These are phyloP conservation scores for Pocillopora verrucosa DNA, from an alignment of 64 coral and sea anemone genomes.

Conservation along the genomic window DNA sequence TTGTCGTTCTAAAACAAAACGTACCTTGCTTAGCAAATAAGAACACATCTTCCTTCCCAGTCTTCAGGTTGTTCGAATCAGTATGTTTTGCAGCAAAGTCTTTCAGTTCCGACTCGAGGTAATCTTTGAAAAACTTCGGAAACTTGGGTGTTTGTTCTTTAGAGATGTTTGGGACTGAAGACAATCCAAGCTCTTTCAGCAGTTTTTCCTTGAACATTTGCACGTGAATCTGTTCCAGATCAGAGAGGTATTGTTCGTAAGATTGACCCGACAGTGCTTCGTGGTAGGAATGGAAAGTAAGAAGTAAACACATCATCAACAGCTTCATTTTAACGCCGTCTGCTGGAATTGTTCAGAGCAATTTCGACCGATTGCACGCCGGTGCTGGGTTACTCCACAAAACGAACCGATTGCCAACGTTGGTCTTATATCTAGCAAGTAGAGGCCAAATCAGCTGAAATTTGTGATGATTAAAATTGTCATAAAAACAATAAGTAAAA, in stretches of 20 bases:
- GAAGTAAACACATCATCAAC: background rate
- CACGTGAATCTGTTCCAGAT: background rate
- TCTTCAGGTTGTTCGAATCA: background rate
- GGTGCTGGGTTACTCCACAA: background rate
- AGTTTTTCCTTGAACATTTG: conserved; percentile 27
- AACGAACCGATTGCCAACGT: no score
- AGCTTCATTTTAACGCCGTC: conserved; percentile 9
- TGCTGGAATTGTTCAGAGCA: background rate
- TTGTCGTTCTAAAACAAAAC: background rate
- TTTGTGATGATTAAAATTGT: background rate
- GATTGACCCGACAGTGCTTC: background rate
- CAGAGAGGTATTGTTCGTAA: background rate
- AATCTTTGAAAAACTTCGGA: background rate
- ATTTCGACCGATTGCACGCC: background rate
- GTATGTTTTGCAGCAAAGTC: background rate
- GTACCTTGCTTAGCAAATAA: conserved; percentile 23
- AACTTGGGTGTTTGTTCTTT: background rate
- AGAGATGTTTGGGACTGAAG: background rate
- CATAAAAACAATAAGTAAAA: background rate
- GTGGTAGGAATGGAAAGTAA: background rate
- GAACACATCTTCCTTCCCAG: conserved; percentile 3
- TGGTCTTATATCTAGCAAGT: conserved; percentile 20
- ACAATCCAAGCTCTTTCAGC: conserved; percentile 24
- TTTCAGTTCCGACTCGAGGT: background rate
- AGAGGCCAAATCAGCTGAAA: background rate